Conservation (phyloP, 2,797 vertebrate species). For the Vultur gryphus region DNA sequence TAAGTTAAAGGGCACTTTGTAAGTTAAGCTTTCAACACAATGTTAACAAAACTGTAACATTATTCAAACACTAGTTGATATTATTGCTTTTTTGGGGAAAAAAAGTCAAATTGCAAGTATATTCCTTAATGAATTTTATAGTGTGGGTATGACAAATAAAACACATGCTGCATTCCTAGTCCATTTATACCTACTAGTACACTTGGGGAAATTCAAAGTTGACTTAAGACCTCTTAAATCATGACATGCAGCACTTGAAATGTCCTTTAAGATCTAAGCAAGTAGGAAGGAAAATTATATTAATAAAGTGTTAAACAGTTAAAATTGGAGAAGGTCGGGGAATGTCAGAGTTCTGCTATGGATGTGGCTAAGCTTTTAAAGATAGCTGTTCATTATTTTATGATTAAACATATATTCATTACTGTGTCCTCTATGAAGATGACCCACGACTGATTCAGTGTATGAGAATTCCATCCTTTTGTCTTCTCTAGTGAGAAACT, state of each 20-base stretch:
- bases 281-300: constrained; percentile 18
- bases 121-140: neutral
- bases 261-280: constrained; percentile 12
- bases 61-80: neutral
- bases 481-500: neutral
- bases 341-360: neutral
- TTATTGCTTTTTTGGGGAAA: neutral
- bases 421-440: constrained; percentile 35
- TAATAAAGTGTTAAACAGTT: constrained; percentile 26
- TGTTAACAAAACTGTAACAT: neutral
- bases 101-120: neutral
- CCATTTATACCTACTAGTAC: neutral
- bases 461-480: neutral
- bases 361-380: constrained; percentile 11
- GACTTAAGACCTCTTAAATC: neutral
- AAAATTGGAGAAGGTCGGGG: constrained; percentile 25
- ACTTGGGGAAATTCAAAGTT: neutral
- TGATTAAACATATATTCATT: constrained; percentile 44
- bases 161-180: neutral
- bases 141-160: neutral
- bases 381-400: constrained; percentile 19
- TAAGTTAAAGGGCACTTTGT: neutral
- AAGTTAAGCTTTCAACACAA: neutral
- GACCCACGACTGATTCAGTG: neutral
- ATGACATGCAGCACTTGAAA: neutral